These are phyloP conservation scores for Spodoptera littoralis DNA, from an alignment of 2,888 invertebrate genomes.

Conservation along the genomic window DNA sequence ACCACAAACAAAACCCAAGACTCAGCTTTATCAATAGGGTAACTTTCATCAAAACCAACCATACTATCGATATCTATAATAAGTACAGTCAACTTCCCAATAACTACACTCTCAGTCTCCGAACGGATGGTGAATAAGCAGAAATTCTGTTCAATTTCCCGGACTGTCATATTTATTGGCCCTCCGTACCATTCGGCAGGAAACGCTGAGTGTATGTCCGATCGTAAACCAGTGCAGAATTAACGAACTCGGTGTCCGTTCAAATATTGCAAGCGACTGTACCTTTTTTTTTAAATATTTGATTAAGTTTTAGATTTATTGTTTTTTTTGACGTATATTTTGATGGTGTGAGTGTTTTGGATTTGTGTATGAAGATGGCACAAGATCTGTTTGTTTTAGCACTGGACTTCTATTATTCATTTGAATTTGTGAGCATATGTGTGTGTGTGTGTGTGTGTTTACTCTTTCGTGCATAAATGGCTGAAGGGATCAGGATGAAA, in stretches of 20 bases:
- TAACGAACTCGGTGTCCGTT: constrained; percentile 53
- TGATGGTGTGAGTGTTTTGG: no score
- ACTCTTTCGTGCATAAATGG: no score
- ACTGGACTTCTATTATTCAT: no score
- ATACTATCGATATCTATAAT: constrained; percentile 31
- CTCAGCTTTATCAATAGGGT: constrained; percentile 21
- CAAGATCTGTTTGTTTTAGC: no score
- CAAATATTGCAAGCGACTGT: constrained; percentile 32
- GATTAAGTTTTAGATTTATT: constrained; percentile 8
- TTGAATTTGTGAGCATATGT: no score
- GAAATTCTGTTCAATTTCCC: constrained; percentile 82
- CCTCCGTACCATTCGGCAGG: constrained; percentile 62
- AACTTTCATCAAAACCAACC: constrained; percentile 26
- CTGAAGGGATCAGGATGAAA: no score
- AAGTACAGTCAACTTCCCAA: constrained; percentile 49
- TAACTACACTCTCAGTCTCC: constrained; percentile 59
- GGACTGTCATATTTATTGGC: constrained; percentile 82
- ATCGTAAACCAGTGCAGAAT: constrained; percentile 59
- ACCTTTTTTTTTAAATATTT: constrained; percentile 23
- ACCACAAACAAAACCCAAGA: constrained; percentile 5
- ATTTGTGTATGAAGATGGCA: no score
- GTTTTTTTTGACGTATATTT: neutral
- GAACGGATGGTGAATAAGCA: constrained; percentile 71
- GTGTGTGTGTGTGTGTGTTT: no score
- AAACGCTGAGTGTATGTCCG: constrained; percentile 65